Evolutionary conservation across 2,797 vertebrate genomes (phyloP).

Genomic region (Etheostoma nigrum): DNA sequence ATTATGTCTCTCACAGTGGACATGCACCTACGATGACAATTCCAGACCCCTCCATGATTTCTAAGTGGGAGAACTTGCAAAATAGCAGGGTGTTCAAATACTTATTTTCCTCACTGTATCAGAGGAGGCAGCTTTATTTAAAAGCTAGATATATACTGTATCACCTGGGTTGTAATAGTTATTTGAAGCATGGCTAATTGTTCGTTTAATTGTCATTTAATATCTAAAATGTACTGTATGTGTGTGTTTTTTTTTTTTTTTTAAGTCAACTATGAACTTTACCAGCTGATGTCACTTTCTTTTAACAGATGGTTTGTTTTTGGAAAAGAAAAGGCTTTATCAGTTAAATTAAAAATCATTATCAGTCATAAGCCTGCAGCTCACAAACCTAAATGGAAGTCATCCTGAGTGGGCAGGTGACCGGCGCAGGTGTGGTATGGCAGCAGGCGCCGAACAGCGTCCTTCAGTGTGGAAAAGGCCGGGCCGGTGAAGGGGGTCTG

Average conservation of each 20-base stretch:
- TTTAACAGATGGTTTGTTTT: background rate
- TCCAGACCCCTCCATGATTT: no score
- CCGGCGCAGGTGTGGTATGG: constrained; percentile 86
- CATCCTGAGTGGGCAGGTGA: constrained; percentile 75
- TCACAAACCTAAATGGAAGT: constrained; percentile 80
- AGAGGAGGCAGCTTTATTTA: background rate
- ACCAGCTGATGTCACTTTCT: background rate
- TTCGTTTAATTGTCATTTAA: background rate
- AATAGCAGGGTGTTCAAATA: no score
- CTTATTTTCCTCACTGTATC: no score
- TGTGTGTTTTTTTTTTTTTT: background rate
- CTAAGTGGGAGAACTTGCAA: no score
- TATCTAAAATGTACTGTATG: background rate
- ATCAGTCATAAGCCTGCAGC: background rate
- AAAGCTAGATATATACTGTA: background rate
- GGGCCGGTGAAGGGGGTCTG: constrained; percentile 76
- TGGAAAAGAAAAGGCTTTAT: background rate
- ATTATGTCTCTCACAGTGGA: no score
- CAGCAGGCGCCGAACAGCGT: constrained; percentile 80
- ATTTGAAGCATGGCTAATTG: background rate
- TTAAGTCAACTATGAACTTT: background rate
- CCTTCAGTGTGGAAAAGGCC: constrained; percentile 80
- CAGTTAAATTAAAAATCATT: background rate
- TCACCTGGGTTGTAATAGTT: background rate
- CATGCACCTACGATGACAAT: no score